Percentiles rank a stretch among this genome's conserved stretches.
These are phyloP conservation scores for Ennomos quercinarius DNA, from an alignment of 2,888 invertebrate species.

Conservation along the genomic window DNA sequence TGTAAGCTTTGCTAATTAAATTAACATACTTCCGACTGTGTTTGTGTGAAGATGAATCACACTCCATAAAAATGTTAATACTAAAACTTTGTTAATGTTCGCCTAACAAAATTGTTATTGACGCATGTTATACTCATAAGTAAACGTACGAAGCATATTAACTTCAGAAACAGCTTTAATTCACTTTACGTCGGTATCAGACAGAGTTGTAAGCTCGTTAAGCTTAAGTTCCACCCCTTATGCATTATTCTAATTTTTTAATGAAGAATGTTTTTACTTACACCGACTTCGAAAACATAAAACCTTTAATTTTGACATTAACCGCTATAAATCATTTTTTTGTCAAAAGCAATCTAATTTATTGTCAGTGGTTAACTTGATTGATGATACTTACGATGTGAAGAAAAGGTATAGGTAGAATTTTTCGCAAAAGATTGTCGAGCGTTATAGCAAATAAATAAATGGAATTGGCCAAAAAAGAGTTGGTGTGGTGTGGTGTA, in stretches of 20 bases:
- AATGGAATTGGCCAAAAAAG: too few relatives aligned
- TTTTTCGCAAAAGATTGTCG: too few relatives aligned
- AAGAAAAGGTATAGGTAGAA: background rate
- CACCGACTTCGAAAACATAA: too few relatives aligned
- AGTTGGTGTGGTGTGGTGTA: too few relatives aligned
- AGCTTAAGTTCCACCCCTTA: constrained; percentile 10
- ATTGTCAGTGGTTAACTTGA: constrained; percentile 5
- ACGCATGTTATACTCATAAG: constrained; percentile 7
- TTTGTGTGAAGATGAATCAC: too few relatives aligned
- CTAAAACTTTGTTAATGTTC: constrained; percentile 16
- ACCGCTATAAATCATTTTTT: background rate
- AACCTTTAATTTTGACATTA: too few relatives aligned
- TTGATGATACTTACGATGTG: constrained; percentile 19
- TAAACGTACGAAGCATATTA: constrained; percentile 1
- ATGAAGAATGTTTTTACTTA: too few relatives aligned
- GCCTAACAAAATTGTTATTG: background rate
- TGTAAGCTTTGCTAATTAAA: too few relatives aligned
- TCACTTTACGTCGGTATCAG: constrained; percentile 11
- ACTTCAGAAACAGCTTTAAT: constrained; percentile 24
- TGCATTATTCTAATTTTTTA: too few relatives aligned
- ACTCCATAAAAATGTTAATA: background rate
- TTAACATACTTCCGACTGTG: too few relatives aligned
- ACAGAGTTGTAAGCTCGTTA: constrained; percentile 16
- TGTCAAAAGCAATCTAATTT: constrained; percentile 11
- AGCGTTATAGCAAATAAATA: too few relatives aligned